Base-by-base conservation (phyloP, 1,140 invertebrate genomes). In the Rhyzopertha dominica region DNA sequence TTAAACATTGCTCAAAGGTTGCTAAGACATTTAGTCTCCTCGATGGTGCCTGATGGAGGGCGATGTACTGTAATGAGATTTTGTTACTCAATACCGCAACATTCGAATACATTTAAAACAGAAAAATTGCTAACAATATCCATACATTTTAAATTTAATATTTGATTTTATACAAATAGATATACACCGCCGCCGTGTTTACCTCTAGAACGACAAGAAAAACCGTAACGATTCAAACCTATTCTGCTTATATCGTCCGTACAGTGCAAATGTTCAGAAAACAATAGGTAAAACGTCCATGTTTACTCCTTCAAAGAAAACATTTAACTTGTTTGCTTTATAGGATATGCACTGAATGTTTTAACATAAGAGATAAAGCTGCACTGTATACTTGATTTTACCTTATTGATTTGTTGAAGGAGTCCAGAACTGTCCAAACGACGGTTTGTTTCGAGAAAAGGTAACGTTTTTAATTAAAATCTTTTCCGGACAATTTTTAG, bases 401-500 rank as follows among this genome's bases (percentile, higher is more conserved):
- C 19, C 8, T 32, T 32, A n/a, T 17, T 32, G 16, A 7, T 17
- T 32, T 17, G 30, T 12, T 14, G 17, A 31, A 17, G n/a, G 30
- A 31, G 14, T 36, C 22, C 13, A 35, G 22, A 35, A 35, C 14
- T 35, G 32, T 13, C 32, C 32, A n/a, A n/a, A n/a, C n/a, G 12
- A 13, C 10, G 5, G 10, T n/a, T 26, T 40, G 3, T 18, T 12
- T 14, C 26, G 16, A 37, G 26, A 32, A 44, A 37, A 37, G 10
- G 9, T 35, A 32, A 44, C 35, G n/a, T 37, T 12, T 25, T 37
- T 44, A 13, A 44, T 25, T 5, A 25, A 12, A 19, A 44, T 24
- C 9, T 28, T 17, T 25, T 5, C 22, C 10, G 42, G 42, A 17
- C 43, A 45, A 25, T 45, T 45, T 38, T 45, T 24, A 16, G 32